Evolutionary conservation across 2,888 invertebrate species (phyloP).

Genomic region (Drosophila dives): DNA sequence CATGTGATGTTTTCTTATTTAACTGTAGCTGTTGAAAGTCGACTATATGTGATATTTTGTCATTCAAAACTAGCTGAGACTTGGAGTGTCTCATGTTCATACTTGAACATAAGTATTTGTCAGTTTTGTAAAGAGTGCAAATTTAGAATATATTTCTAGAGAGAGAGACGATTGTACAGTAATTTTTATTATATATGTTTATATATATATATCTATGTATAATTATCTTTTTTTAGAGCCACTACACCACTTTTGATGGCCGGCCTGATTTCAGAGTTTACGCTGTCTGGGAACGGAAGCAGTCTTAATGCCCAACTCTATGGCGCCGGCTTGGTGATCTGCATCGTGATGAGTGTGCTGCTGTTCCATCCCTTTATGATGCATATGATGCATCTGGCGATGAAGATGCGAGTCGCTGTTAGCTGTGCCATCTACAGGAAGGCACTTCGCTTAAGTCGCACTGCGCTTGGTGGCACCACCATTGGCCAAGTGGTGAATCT

Average conservation of each 20-base stretch:
- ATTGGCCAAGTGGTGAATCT: constrained; percentile 93
- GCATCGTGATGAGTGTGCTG: constrained; percentile 90
- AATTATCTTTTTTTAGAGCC: constrained; percentile 85
- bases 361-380: constrained; percentile 95
- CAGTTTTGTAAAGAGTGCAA: neutral
- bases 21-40: no score
- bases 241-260: constrained; percentile 88
- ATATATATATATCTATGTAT: neutral
- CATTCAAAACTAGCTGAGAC: no score
- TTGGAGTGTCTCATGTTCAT: no score
- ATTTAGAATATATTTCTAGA: neutral
- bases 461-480: constrained; percentile 91
- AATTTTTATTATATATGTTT: neutral
- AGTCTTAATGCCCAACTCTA: constrained; percentile 89
- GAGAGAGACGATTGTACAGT: neutral
- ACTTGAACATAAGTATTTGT: neutral
- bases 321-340: constrained; percentile 89
- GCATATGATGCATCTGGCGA: constrained; percentile 88
- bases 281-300: constrained; percentile 43
- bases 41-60: no score
- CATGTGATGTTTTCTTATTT: no score
- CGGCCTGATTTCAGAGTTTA: constrained; percentile 87
- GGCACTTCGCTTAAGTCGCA: constrained; percentile 88
- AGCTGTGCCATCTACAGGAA: constrained; percentile 90
- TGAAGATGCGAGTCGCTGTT: constrained; percentile 89